A percentile compares a stretch with the other conserved stretches of the same genome.
phyloP scores from a whole-genome alignment of 2,888 invertebrate genomes.

The Autographa pulchrina region DNA sequence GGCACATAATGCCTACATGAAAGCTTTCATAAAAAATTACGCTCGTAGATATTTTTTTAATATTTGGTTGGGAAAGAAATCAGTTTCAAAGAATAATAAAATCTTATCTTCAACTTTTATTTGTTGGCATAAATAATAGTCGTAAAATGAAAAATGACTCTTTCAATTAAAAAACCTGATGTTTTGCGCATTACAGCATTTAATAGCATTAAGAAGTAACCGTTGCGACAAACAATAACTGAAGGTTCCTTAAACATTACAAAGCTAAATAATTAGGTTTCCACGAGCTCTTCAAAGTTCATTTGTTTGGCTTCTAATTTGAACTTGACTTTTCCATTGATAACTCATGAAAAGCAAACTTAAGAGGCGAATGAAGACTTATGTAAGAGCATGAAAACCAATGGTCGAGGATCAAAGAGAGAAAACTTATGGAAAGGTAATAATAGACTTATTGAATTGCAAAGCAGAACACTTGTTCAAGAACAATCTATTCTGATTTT shows the following conservation, averaged over 20 bases:
- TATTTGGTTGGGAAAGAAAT: too few species aligned
- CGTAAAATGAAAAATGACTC: too few species aligned
- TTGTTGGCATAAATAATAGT: too few species aligned
- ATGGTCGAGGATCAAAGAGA: not conserved
- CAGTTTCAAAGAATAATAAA: too few species aligned
- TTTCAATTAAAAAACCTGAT: not conserved
- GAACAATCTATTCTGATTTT: not conserved
- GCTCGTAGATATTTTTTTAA: too few species aligned
- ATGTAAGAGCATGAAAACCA: constrained; percentile 9
- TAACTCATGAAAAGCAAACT: constrained; percentile 23
- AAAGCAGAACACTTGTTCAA: not conserved
- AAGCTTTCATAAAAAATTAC: too few species aligned
- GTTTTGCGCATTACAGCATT: not conserved
- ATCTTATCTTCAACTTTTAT: too few species aligned
- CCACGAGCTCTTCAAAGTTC: constrained; percentile 1
- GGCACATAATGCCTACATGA: too few species aligned
- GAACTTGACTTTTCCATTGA: constrained; percentile 7
- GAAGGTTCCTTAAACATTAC: not conserved
- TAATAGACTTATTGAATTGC: constrained; percentile 3
- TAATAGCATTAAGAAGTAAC: not conserved
- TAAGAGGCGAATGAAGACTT: constrained; percentile 15
- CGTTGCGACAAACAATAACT: not conserved
- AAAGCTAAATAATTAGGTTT: not conserved
- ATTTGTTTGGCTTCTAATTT: constrained; percentile 17
- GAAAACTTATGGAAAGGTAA: not conserved